Conservation (phyloP, 2,113 vertebrate genomes). For the Nothobranchius furzeri region DNA sequence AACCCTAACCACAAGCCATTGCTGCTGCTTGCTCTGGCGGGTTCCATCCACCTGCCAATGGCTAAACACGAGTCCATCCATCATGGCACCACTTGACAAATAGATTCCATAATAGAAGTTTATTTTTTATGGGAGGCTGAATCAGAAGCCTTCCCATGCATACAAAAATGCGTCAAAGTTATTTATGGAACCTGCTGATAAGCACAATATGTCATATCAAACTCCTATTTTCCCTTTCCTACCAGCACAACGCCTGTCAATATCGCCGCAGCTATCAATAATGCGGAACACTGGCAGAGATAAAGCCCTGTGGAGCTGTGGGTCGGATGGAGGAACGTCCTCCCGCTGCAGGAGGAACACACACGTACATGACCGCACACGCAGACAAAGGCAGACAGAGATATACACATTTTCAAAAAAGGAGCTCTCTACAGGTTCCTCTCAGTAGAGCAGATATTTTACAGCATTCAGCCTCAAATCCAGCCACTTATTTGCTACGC, state of each 20-base stretch:
- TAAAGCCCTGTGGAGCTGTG: slow-evolving; percentile 85
- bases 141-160: slow-evolving; percentile 99
- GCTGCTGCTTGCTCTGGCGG: slow-evolving; percentile 83
- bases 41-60: slow-evolving; percentile 98
- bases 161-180: slow-evolving; percentile 99
- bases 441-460: not conserved
- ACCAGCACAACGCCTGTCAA: slow-evolving; percentile 96
- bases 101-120: slow-evolving; percentile 99
- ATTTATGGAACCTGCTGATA: slow-evolving; percentile 99
- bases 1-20: slow-evolving; percentile 92
- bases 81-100: slow-evolving; percentile 99
- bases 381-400: slow-evolving; percentile 11
- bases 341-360: slow-evolving; percentile 68
- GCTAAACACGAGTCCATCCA: slow-evolving; percentile 99
- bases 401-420: slow-evolving; percentile 20
- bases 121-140: slow-evolving; percentile 99
- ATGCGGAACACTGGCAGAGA: slow-evolving; percentile 89
- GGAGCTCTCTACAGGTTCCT: slow-evolving; percentile 9
- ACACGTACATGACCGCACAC: slow-evolving; percentile 11
- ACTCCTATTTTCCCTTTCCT: slow-evolving; percentile 93
- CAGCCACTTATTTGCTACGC: not conserved
- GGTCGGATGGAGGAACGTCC: slow-evolving; percentile 83
- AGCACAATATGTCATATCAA: slow-evolving; percentile 99
- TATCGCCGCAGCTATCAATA: slow-evolving; percentile 99
- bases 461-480: not conserved